phyloP scores from a whole-genome alignment of 2,113 vertebrate genomes.

The Heterocephalus glaber region DNA sequence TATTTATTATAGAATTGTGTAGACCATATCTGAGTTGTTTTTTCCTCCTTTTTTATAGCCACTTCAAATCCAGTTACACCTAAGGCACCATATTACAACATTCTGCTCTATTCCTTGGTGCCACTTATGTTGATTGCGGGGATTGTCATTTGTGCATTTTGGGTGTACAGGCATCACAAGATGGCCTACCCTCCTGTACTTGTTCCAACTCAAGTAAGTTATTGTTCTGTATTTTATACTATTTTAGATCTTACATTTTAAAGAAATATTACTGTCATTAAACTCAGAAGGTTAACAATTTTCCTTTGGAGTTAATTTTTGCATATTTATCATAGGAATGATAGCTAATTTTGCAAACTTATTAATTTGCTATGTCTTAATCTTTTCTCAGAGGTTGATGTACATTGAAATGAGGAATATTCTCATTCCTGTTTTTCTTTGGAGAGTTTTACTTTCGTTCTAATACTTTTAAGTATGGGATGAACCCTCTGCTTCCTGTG shows the following conservation, averaged over 20 bases:
- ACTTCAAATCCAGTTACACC: conserved; percentile 95
- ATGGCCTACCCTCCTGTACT: conserved; percentile 97
- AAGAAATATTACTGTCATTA: conserved; percentile 3
- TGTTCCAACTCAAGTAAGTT: conserved; percentile 97
- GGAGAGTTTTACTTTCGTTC: conserved; percentile 6
- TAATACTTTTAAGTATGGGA: not conserved
- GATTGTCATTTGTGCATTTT: conserved; percentile 96
- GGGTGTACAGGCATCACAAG: conserved; percentile 99
- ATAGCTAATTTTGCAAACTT: conserved; percentile 36
- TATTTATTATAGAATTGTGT: conserved; percentile 1
- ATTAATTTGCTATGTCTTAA: not conserved
- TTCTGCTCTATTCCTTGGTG: conserved; percentile 96
- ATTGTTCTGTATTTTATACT: not conserved
- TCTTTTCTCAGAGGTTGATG: not conserved
- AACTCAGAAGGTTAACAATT: conserved; percentile 24
- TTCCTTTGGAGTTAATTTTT: conserved; percentile 53
- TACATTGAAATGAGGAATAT: not conserved
- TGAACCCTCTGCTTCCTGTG: conserved; percentile 4
- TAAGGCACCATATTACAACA: conserved; percentile 95
- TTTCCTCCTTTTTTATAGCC: conserved; percentile 84
- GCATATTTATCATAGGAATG: conserved; percentile 16
- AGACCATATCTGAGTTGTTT: conserved; percentile 46
- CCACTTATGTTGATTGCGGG: conserved; percentile 96
- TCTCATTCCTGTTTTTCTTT: conserved; percentile 17
- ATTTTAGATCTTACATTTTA: conserved; percentile 32